phyloP scores from a whole-genome alignment of 2,113 vertebrate genomes.

The Salvator merianae region DNA sequence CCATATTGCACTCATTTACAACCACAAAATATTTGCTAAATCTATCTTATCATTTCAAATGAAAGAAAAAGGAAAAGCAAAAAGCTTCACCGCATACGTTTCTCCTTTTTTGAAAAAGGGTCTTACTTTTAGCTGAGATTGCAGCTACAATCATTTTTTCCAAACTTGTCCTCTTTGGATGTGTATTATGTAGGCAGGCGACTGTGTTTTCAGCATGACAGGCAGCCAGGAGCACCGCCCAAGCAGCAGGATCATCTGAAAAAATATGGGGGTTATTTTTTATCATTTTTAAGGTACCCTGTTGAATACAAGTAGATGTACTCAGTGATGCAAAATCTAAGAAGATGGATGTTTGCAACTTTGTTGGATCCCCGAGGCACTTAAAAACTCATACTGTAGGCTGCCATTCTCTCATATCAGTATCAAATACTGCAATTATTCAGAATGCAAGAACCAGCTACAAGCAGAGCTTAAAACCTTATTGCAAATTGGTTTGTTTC shows the following conservation, averaged over 20 bases:
- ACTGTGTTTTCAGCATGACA: slow-evolving; percentile 87
- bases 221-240: slow-evolving; percentile 92
- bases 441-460: background rate
- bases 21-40: too few species aligned
- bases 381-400: background rate
- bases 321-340: background rate
- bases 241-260: slow-evolving; percentile 88
- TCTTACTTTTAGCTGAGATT: slow-evolving; percentile 89
- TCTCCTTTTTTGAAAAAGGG: background rate
- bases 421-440: background rate
- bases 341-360: background rate
- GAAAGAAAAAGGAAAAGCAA: background rate
- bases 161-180: slow-evolving; percentile 71
- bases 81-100: background rate
- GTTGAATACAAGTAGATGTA: slow-evolving; percentile 12
- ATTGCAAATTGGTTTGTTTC: background rate
- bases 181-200: slow-evolving; percentile 74
- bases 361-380: background rate
- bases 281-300: slow-evolving; percentile 1
- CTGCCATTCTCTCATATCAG: background rate
- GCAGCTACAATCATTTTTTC: slow-evolving; percentile 79
- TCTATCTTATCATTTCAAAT: background rate
- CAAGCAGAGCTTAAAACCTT: background rate
- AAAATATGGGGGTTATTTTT: background rate
- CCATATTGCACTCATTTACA: background rate